Conservation (phyloP, 2,113 vertebrate species). For the Pseudonaja textilis region DNA sequence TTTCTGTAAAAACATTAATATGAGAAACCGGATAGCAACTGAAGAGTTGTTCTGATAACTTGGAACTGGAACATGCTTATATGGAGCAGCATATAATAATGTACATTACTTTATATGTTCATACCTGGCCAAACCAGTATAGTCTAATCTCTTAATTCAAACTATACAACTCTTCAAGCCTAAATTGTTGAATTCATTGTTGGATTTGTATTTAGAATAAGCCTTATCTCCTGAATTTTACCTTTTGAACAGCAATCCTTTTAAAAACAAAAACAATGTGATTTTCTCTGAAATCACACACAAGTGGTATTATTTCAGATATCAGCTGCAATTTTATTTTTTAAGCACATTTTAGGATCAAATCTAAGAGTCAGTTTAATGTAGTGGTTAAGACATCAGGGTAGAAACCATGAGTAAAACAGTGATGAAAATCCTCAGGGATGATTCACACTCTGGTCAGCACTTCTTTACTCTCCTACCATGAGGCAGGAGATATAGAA, state of each 20-base stretch:
- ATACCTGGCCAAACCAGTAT: too few relatives aligned
- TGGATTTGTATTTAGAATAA: background rate
- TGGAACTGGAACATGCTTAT: too few relatives aligned
- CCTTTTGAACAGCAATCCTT: background rate
- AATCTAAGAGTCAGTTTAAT: background rate
- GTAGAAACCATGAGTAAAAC: background rate
- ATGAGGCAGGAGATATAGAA: too few relatives aligned
- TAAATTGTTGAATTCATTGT: background rate
- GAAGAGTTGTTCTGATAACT: too few relatives aligned
- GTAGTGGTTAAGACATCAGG: too few relatives aligned
- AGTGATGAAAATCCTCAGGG: too few relatives aligned
- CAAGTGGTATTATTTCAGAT: background rate
- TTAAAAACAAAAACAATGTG: background rate
- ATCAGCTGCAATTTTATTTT: background rate
- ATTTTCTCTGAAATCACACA: background rate
- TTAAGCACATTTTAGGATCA: background rate
- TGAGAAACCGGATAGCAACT: too few relatives aligned
- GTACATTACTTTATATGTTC: too few relatives aligned
- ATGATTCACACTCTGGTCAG: too few relatives aligned
- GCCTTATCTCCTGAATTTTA: background rate
- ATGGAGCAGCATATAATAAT: too few relatives aligned
- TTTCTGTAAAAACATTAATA: background rate
- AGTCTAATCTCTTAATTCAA: too few relatives aligned
- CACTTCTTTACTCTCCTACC: too few relatives aligned
- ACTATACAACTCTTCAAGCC: background rate